Evolutionary conservation across 1,140 invertebrate genomes (phyloP).

Genomic region (Liolophura sinensis): DNA sequence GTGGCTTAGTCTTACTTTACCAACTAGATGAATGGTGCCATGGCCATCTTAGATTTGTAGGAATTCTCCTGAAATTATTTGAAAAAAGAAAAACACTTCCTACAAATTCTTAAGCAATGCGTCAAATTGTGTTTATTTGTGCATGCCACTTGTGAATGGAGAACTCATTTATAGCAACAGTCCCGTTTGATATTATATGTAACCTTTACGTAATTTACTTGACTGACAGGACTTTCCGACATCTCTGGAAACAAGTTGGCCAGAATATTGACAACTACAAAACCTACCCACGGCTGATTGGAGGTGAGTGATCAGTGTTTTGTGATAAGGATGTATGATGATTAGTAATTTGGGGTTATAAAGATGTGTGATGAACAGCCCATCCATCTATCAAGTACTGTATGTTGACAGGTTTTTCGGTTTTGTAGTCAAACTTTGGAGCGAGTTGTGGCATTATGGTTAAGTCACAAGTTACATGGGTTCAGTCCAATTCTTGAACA

Average conservation of each 20-base stretch:
- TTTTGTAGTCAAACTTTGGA: too few species aligned
- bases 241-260: conserved; percentile 91
- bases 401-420: too few species aligned
- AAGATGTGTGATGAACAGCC: background rate
- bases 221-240: conserved; percentile 81
- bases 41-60: background rate
- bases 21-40: too few species aligned
- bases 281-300: conserved; percentile 90
- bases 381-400: background rate
- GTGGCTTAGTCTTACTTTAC: too few species aligned
- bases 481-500: too few species aligned
- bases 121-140: too few species aligned
- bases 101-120: too few species aligned
- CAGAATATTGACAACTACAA: conserved; percentile 83
- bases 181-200: background rate
- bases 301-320: conserved; percentile 66
- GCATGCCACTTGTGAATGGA: too few species aligned
- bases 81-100: too few species aligned
- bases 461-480: too few species aligned
- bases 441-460: too few species aligned
- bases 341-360: too few species aligned
- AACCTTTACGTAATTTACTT: background rate
- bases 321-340: conserved; percentile 4
- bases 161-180: background rate
- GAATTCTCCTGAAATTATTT: background rate